Base-by-base conservation (phyloP, 2,113 vertebrate species). In the Dinomys branickii region DNA sequence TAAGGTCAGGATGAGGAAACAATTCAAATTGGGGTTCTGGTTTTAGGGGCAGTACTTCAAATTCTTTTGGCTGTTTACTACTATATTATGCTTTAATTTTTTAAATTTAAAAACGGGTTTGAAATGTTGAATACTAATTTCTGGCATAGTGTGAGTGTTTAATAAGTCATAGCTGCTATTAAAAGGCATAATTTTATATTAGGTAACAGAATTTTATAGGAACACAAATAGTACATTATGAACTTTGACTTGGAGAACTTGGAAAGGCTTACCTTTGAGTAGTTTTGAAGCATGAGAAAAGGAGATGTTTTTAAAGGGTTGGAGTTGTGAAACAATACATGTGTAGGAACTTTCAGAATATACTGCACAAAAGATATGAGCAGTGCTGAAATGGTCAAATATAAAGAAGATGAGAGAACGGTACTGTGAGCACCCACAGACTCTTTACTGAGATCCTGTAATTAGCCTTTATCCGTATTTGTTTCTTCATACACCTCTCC, bases 81-180 rank as follows among this genome's bases (percentile, higher is more conserved):
- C 14, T 77, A 77, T 85, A 83, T 30, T 91, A 30, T 95, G 17
- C 14, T 93, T 93, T 61, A 35, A n/a, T 96, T 75, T 93, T 92
- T 63, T 69, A 90, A 33, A n/a, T 87, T 93, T 73, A 59, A 69
- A 90, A 89, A 59, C 91, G 44, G 47, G 35, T 67, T 88, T 96
- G 50, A 58, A 77, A 26, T 89, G 86, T 81, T 52, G 33, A 54
- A 28, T 67, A 87, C 41, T 94, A 73, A 77, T 71, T 82, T 59
- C 65, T 90, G 75, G 47, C 24, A 47, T 94, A 65, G 67, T 87
- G 52, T 95, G 28, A 50, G 28, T n/a, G 30, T 50, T 93, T 84
- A 54, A 41, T 88, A 52, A 85, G 52, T 54, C 22, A 35, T 41
- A 86, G 35, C 35, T 38, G 12, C 33, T 88, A 26, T 82, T 89